Percentiles rank a stretch among this genome's conserved stretches.
These are phyloP conservation scores for Alauda arvensis DNA, from an alignment of 2,797 vertebrate genomes.

Conservation along the genomic window DNA sequence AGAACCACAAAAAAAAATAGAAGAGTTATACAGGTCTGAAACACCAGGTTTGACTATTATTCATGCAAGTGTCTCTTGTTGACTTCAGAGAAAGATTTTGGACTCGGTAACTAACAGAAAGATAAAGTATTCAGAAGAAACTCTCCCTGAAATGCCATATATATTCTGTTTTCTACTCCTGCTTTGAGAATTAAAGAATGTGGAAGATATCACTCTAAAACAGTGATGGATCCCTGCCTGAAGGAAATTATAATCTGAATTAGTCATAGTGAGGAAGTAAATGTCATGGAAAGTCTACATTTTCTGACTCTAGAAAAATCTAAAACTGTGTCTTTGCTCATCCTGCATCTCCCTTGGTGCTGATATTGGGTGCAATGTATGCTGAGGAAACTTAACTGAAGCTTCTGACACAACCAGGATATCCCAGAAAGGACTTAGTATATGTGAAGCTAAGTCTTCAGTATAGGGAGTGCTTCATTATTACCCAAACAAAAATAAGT, in stretches of 20 bases:
- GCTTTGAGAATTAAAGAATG: neutral
- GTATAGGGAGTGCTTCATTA: neutral
- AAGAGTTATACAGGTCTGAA: neutral
- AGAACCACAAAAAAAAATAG: neutral
- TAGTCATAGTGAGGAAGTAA: neutral
- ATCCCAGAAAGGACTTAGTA: neutral
- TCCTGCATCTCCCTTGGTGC: neutral
- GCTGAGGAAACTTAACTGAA: neutral
- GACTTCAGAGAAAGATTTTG: neutral
- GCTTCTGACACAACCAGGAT: neutral
- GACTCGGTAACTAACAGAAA: neutral
- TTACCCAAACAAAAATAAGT: neutral
- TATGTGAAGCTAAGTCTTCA: neutral
- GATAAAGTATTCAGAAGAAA: neutral
- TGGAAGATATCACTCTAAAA: neutral
- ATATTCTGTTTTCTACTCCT: neutral
- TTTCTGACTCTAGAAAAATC: neutral
- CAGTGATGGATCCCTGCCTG: neutral
- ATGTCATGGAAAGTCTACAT: neutral
- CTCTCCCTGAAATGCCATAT: neutral
- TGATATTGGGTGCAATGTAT: neutral
- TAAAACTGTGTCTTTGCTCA: neutral
- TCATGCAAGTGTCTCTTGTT: neutral
- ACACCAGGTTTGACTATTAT: neutral
- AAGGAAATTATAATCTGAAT: neutral